These are phyloP conservation scores for Hydractinia echinata DNA, from an alignment of 30 jellyfish, hydroid and myxozoan species.

Conservation along the genomic window DNA sequence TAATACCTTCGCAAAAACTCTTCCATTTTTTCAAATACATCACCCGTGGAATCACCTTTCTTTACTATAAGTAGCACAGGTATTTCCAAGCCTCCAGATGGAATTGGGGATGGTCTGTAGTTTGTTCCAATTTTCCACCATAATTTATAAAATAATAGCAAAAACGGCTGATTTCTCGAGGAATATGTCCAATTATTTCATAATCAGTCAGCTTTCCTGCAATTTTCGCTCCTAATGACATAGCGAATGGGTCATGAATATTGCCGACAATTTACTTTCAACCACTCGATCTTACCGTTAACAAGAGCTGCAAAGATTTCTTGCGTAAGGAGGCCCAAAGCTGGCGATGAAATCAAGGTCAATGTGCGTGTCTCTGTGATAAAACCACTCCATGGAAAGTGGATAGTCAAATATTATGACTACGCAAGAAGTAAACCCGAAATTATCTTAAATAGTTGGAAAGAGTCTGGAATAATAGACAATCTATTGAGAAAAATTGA, in stretches of 20 bases:
- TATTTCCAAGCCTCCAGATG: constrained; percentile 28
- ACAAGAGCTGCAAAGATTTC: too few species aligned
- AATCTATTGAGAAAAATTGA: too few species aligned
- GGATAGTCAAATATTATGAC: too few species aligned
- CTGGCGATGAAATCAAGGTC: too few species aligned
- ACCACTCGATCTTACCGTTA: too few species aligned
- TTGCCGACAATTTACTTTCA: too few species aligned
- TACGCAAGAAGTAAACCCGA: too few species aligned
- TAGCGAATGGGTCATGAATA: constrained; percentile 26
- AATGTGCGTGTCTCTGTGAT: too few species aligned
- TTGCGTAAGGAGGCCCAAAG: too few species aligned
- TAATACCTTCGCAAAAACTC: neutral
- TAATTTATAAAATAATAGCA: constrained; percentile 22
- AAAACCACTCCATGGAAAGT: too few species aligned
- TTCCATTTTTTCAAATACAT: constrained; percentile 27
- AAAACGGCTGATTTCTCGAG: constrained; percentile 31
- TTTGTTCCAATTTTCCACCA: constrained; percentile 15
- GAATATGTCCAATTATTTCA: constrained; percentile 29
- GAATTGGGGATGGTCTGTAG: constrained; percentile 29
- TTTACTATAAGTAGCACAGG: constrained; percentile 18
- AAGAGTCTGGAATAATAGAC: too few species aligned
- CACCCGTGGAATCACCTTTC: constrained; percentile 10
- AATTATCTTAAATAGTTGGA: too few species aligned
- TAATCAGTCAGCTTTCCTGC: constrained; percentile 25
- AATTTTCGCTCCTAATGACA: constrained; percentile 21